Conservation (phyloP, 1,140 invertebrate species). For the Acromyrmex heyeri region DNA sequence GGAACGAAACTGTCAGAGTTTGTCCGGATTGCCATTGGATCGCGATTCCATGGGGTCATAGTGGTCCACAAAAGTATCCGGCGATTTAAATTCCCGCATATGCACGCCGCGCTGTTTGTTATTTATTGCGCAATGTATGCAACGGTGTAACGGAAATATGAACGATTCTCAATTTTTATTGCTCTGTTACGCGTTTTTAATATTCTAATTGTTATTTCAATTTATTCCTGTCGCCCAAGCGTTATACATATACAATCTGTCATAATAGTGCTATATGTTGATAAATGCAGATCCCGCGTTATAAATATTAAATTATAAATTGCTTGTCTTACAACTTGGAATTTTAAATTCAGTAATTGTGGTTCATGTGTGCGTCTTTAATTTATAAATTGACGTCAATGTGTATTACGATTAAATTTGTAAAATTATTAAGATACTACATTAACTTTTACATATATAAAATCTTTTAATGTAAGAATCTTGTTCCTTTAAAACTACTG, state of each 20-base stretch:
- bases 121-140: slow-evolving; percentile 53
- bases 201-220: slow-evolving; percentile 37
- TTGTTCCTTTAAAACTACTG: not conserved
- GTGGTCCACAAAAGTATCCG: slow-evolving; percentile 53
- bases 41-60: slow-evolving; percentile 42
- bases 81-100: slow-evolving; percentile 62
- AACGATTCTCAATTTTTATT: slow-evolving; percentile 43
- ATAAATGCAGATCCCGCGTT: not conserved
- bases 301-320: slow-evolving; percentile 9
- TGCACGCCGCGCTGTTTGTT: slow-evolving; percentile 40
- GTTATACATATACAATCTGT: not conserved
- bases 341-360: not conserved
- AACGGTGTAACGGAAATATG: slow-evolving; percentile 47
- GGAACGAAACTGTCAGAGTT: slow-evolving; percentile 15
- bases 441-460: not conserved
- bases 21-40: slow-evolving; percentile 15
- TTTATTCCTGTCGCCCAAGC: slow-evolving; percentile 3
- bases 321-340: not conserved
- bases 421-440: not conserved
- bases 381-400: not conserved
- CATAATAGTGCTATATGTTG: not conserved
- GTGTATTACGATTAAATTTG: not conserved
- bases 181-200: slow-evolving; percentile 14
- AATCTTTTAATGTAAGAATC: not conserved
- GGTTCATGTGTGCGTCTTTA: not conserved